Percentiles rank a stretch among this genome's conserved stretches.
Evolutionary conservation across 2,888 invertebrate genomes (phyloP).

Genomic region (Auanema sp.): DNA sequence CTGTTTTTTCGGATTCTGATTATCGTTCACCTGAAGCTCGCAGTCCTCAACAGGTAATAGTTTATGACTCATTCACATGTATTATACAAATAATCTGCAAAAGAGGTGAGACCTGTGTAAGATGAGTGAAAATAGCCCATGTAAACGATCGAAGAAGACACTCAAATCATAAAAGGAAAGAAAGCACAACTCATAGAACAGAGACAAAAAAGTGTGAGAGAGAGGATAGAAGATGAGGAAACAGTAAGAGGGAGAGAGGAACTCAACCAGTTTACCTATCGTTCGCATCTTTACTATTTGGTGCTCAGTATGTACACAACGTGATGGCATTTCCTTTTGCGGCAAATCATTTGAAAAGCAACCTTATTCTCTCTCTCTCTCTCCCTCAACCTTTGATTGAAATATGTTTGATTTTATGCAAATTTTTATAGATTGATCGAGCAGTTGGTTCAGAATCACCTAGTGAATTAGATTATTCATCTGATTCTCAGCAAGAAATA

Average conservation of each 20-base stretch:
- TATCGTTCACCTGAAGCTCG: slow-evolving; percentile 17
- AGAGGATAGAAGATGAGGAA: not conserved
- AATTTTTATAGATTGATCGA: no score
- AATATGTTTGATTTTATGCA: no score
- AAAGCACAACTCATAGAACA: slow-evolving; percentile 6
- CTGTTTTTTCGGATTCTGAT: slow-evolving; percentile 17
- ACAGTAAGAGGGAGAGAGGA: not conserved
- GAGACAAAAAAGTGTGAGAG: not conserved
- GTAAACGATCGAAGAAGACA: slow-evolving; percentile 6
- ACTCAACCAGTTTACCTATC: no score
- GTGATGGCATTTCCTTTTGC: no score
- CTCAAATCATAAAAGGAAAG: slow-evolving; percentile 1
- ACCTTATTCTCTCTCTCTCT: no score
- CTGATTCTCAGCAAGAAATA: no score
- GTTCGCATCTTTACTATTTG: no score
- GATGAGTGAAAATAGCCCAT: slow-evolving; percentile 2
- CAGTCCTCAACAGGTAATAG: slow-evolving; percentile 12
- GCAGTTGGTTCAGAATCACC: no score
- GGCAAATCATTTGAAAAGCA: no score
- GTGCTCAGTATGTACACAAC: no score
- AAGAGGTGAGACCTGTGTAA: not conserved
- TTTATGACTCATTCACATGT: not conserved
- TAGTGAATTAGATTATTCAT: no score
- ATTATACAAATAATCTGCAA: slow-evolving; percentile 1
- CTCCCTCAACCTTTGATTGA: no score